Evolutionary conservation across 2,888 invertebrate species (phyloP).

Genomic region (Diaphora mendica): DNA sequence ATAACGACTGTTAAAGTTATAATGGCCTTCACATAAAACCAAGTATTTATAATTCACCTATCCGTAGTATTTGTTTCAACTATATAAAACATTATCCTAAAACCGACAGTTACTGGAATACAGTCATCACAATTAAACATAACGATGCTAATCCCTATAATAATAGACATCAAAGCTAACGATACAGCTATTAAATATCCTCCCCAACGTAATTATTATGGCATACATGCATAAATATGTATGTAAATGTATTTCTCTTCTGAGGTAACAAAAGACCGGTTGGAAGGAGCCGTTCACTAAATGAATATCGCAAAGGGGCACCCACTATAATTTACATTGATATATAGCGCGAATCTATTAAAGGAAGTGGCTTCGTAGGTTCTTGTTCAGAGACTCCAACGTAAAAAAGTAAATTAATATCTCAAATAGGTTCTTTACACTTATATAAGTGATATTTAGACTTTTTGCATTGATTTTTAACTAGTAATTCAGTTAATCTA

Average conservation of each 20-base stretch:
- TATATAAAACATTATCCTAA: conserved; percentile 7
- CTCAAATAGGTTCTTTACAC: neutral
- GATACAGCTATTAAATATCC: conserved; percentile 41
- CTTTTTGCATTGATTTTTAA: neutral
- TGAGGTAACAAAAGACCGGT: conserved; percentile 72
- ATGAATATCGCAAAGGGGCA: conserved; percentile 65
- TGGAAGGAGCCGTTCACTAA: conserved; percentile 63
- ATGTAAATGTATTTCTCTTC: conserved; percentile 64
- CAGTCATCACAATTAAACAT: conserved; percentile 28
- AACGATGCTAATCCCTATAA: conserved; percentile 53
- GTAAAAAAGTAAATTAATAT: neutral
- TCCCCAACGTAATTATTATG: conserved; percentile 30
- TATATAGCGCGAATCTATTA: conserved; percentile 30
- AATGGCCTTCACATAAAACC: too few relatives aligned
- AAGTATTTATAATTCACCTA: too few relatives aligned
- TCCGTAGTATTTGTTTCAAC: neutral
- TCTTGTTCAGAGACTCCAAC: neutral
- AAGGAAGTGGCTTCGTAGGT: conserved; percentile 32
- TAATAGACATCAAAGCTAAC: conserved; percentile 46
- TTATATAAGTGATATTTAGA: neutral
- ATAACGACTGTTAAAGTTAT: too few relatives aligned
- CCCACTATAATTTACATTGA: conserved; percentile 49
- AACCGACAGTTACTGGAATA: conserved; percentile 18
- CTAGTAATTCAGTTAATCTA: neutral
- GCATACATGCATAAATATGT: conserved; percentile 21